Evolutionary conservation across 2,888 invertebrate genomes (phyloP).

Genomic region (Teleogryllus oceanicus): DNA sequence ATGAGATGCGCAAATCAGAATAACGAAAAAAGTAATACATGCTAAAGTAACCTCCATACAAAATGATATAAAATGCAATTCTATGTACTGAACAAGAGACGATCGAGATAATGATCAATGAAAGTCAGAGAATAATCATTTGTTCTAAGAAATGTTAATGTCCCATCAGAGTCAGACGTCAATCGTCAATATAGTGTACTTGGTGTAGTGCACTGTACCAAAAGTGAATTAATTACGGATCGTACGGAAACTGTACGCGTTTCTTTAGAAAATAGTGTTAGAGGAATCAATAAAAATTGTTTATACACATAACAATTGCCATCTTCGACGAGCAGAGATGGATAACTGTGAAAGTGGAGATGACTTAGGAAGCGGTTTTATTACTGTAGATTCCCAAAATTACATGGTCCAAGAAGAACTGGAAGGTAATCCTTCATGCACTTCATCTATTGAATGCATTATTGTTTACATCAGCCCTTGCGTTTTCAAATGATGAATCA

Average conservation of each 20-base stretch:
- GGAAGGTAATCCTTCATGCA: slow-evolving; percentile 37
- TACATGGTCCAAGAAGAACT: slow-evolving; percentile 53
- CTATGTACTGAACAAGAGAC: too few relatives aligned
- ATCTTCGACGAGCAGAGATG: slow-evolving; percentile 45
- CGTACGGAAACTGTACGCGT: too few relatives aligned
- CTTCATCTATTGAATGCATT: neutral
- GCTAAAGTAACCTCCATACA: too few relatives aligned
- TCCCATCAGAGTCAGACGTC: too few relatives aligned
- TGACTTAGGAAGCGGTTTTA: slow-evolving; percentile 52
- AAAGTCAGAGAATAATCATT: too few relatives aligned
- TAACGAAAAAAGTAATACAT: too few relatives aligned
- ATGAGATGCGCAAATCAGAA: neutral
- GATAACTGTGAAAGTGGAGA: slow-evolving; percentile 60
- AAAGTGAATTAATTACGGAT: too few relatives aligned
- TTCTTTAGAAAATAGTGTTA: neutral
- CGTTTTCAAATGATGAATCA: neutral
- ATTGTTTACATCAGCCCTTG: neutral
- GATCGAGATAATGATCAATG: too few relatives aligned
- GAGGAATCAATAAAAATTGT: neutral
- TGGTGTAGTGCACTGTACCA: too few relatives aligned
- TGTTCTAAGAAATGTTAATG: too few relatives aligned
- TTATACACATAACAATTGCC: slow-evolving; percentile 7
- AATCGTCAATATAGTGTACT: too few relatives aligned
- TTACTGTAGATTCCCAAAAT: slow-evolving; percentile 45
- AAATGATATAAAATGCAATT: too few relatives aligned